A percentile compares a stretch with the other conserved stretches of the same genome.
These are phyloP conservation scores for Oostethus manadensis DNA, from an alignment of 2,113 vertebrate species.

Conservation along the genomic window DNA sequence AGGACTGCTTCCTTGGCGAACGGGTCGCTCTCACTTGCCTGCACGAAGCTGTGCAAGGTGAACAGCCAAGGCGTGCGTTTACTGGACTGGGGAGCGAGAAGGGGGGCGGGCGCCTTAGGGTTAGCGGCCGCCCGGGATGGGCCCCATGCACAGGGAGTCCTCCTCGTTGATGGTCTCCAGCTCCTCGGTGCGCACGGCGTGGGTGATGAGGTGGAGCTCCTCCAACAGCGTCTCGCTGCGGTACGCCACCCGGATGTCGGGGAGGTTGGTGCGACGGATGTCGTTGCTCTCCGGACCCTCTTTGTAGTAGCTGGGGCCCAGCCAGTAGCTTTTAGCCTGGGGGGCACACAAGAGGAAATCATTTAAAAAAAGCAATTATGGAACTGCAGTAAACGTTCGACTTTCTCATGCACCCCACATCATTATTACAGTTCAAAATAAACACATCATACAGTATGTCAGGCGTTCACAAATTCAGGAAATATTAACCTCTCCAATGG, in stretches of 20 bases:
- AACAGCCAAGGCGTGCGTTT: neutral
- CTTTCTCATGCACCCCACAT: no score
- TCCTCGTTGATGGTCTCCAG: slow-evolving; percentile 80
- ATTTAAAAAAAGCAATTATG: no score
- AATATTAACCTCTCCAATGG: no score
- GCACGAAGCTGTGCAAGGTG: slow-evolving; percentile 11
- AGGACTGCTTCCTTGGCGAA: slow-evolving; percentile 27
- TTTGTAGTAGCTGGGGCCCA: slow-evolving; percentile 80
- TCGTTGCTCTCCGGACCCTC: slow-evolving; percentile 87
- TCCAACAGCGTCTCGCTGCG: slow-evolving; percentile 87
- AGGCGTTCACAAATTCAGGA: no score
- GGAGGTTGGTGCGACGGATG: slow-evolving; percentile 90
- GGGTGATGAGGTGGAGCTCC: slow-evolving; percentile 87
- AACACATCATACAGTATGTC: no score
- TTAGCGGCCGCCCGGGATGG: slow-evolving; percentile 43
- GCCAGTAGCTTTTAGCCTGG: slow-evolving; percentile 89
- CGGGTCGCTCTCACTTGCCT: slow-evolving; percentile 5
- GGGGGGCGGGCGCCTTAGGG: slow-evolving; percentile 24
- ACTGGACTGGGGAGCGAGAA: slow-evolving; percentile 18
- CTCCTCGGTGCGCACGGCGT: slow-evolving; percentile 80
- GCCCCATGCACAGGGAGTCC: slow-evolving; percentile 66
- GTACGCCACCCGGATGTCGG: slow-evolving; percentile 86
- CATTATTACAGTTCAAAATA: no score
- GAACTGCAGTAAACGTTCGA: no score
- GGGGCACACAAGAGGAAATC: neutral